Conservation (phyloP, 1,140 invertebrate genomes). For the Stegodyphus mimosarum region DNA sequence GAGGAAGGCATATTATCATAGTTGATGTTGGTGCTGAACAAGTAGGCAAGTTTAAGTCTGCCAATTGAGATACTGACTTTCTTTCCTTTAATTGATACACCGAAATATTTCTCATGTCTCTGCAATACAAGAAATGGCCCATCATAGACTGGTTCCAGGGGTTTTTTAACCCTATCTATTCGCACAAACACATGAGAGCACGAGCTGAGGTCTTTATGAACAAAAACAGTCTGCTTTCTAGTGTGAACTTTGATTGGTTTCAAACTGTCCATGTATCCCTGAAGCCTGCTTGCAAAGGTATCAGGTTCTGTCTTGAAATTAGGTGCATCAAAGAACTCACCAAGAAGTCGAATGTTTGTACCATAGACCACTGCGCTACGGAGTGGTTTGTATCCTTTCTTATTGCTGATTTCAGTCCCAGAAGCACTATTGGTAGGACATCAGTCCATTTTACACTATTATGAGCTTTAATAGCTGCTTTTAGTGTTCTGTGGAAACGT, state of each 20-base stretch:
- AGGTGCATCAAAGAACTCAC: background rate
- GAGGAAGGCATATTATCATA: too few species aligned
- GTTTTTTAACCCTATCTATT: too few species aligned
- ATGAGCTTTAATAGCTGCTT: conserved; percentile 16
- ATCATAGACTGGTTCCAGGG: too few species aligned
- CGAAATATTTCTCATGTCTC: too few species aligned
- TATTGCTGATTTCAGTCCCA: background rate
- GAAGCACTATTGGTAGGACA: background rate
- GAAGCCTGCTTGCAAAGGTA: background rate
- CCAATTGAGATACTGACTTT: too few species aligned
- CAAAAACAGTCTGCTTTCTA: too few species aligned
- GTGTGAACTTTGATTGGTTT: background rate
- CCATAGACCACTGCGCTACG: background rate
- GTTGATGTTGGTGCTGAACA: too few species aligned
- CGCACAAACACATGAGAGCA: too few species aligned
- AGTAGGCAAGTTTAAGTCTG: too few species aligned
- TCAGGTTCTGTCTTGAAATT: background rate
- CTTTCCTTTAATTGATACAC: too few species aligned
- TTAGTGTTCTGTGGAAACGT: conserved; percentile 2
- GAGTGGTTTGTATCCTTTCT: background rate
- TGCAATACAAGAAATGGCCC: too few species aligned
- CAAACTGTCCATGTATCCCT: background rate
- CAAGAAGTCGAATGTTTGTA: background rate
- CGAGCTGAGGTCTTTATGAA: too few species aligned
- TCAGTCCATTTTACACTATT: background rate